Base-by-base conservation (phyloP, 92 coral and sea anemone species). In the Blastomussa wellsi region DNA sequence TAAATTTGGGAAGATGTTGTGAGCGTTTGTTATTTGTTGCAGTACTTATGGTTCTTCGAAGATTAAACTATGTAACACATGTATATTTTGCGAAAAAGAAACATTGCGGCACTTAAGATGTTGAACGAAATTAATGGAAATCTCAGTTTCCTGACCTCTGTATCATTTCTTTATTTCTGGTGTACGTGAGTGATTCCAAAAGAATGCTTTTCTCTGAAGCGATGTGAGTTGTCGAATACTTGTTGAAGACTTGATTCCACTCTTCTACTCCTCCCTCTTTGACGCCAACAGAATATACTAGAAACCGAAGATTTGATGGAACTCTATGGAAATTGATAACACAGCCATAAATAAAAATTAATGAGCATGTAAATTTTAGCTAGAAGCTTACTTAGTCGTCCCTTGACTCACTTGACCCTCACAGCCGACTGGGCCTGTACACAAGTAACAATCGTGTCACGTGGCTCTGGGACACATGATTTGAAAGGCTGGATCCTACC, bases 131-230 rank as follows among this genome's bases (percentile, higher is more conserved):
- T 7, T 24, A 57, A 14, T 57, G 12, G 24, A 62, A 26, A 24
- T 62, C 32, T 17, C 35, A 12, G 33, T 62, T 17, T 26, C 68
- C 89, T 41, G 72, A 95, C 98, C 88, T 90, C 68, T 86, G 33
- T 22, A 95, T 84, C 53, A 88, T 78, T 48, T 35, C 28, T 37
- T 74, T 60, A 55, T 90, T 77, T 60, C 80, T 59, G 12, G 98
- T 79, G 24, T 84, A 82, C 10, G 98, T 51, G 78, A 93, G 73
- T 28, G 98, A 93, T n/a, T 41, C 82, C 90, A 93, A 66, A 5
- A 95, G 89, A 49, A 88, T 93, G 67, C 72, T 79, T 82, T 90
- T 91, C 78, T 95, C 98, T 1, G 97, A 79, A 8, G 98, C 98
- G 24, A 95, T 88, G 36, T 85, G 70, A 20, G 90, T 94, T 29